These are phyloP conservation scores for Notolabrus celidotus DNA, from an alignment of 2,797 vertebrate species.

Conservation along the genomic window DNA sequence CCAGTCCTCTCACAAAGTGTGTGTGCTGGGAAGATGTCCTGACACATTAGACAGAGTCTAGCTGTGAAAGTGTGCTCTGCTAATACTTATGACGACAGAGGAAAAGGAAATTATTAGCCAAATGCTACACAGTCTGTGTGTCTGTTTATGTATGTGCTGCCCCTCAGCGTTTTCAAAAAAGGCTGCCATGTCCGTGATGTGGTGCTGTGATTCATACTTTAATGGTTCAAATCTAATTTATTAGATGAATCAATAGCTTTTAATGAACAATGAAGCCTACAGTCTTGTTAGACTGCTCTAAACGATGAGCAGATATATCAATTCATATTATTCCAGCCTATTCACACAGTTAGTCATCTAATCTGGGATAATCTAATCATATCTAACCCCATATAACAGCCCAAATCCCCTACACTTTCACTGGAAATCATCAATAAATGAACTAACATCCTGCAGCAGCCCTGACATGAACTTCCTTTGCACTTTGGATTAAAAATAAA, in stretches of 20 bases:
- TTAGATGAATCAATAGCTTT: conserved; percentile 60
- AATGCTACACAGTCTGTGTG: conserved; percentile 23
- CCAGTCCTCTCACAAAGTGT: conserved; percentile 43
- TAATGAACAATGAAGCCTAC: conserved; percentile 51
- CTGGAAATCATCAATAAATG: conserved; percentile 26
- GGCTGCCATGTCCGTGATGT: conserved; percentile 44
- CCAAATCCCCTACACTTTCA: background rate
- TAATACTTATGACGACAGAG: conserved; percentile 56
- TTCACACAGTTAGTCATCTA: conserved; percentile 34
- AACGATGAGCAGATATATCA: conserved; percentile 51
- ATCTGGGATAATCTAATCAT: conserved; percentile 40
- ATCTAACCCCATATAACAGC: conserved; percentile 4
- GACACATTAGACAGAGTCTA: conserved; percentile 47
- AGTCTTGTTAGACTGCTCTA: conserved; percentile 35
- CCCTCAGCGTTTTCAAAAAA: conserved; percentile 28
- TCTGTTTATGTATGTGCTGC: background rate
- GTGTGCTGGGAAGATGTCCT: conserved; percentile 49
- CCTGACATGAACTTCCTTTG: conserved; percentile 1
- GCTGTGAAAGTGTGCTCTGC: conserved; percentile 24
- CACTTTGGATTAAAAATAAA: background rate
- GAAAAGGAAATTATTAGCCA: conserved; percentile 43
- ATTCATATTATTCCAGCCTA: conserved; percentile 27
- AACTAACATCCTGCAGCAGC: conserved; percentile 6
- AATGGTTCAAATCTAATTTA: conserved; percentile 59
- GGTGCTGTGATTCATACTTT: conserved; percentile 31